Percentiles rank a stretch among this genome's conserved stretches.
phyloP scores from a whole-genome alignment of 2,888 invertebrate genomes.

The Therioaphis trifolii region DNA sequence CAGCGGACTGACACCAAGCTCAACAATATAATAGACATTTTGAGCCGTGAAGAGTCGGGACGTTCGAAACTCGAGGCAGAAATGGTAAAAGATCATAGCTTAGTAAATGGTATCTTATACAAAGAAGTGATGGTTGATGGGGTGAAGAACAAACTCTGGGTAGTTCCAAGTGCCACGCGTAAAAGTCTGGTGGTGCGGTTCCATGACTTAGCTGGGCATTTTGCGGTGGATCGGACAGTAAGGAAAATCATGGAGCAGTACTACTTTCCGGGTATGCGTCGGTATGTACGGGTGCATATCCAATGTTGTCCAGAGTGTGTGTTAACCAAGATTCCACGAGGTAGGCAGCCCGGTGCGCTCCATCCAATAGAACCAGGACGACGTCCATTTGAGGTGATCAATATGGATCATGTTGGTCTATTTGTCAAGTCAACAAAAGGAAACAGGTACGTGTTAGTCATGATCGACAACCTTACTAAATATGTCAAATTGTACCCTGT shows the following conservation, averaged over 20 bases:
- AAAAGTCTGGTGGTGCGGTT: too few species aligned
- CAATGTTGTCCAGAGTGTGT: slow-evolving; percentile 23
- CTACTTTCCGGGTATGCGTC: slow-evolving; percentile 19
- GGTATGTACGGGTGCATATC: slow-evolving; percentile 24
- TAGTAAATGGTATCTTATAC: too few species aligned
- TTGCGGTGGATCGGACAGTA: slow-evolving; percentile 12
- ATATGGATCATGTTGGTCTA: slow-evolving; percentile 38
- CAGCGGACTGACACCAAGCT: too few species aligned
- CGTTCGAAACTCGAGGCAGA: too few species aligned
- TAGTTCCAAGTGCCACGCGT: too few species aligned
- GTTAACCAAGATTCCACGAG: not conserved
- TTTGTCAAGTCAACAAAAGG: not conserved
- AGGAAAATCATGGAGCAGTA: not conserved
- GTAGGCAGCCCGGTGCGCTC: not conserved
- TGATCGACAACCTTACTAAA: slow-evolving; percentile 53
- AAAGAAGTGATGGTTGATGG: too few species aligned
- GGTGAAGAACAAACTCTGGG: too few species aligned
- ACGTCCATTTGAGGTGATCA: slow-evolving; percentile 17
- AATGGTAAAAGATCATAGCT: too few species aligned
- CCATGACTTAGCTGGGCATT: too few species aligned
- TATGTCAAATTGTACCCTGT: slow-evolving; percentile 28
- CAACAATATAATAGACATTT: too few species aligned
- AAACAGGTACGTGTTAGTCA: slow-evolving; percentile 17
- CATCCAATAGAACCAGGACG: slow-evolving; percentile 12
- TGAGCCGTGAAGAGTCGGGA: too few species aligned